Evolutionary conservation across 2,888 invertebrate genomes (phyloP), one percentile per base, ranked within the genome.

Genomic region (Cerastis leucographa): DNA sequence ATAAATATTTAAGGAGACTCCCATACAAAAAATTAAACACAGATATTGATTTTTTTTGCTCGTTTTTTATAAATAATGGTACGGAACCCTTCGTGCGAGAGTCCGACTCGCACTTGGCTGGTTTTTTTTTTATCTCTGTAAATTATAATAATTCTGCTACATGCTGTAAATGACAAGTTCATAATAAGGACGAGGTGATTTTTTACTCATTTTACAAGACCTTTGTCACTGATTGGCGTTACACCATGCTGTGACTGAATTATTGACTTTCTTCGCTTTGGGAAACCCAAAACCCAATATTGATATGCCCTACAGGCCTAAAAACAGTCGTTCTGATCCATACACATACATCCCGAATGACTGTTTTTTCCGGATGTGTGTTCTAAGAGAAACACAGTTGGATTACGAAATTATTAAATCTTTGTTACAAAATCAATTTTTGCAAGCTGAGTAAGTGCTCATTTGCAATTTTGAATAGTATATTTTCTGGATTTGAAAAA

Each of bases 231-330:
- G 8, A 17, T 22, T 46, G 56, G 14, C 40, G 17, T 29, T 29
- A 49, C 19, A 2, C 29, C 49, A 49, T 11, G 29, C 80, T 35
- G 59, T 59, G 46, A 19, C 19, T 49, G 2, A 8, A 35, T 29
- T n/a, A 35, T 42, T 51, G 17, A n/a, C 74, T 74, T 62, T 76
- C 42, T 35, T 54, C 54, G 19, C 25, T 80, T 62, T 46, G 22
- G 11, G 19, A 73, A 46, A 54, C 22, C 62, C 51, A 62, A 46
- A 64, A 64, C 54, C 17, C 29, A 35, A 74, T 74, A 77, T 77
- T 81, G 40, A 64, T 81, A 42, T 81, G 46, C 14, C 77, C 51
- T 80, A 74, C 62, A 64, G 42, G 14, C 64, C 17, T 25, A 64
- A 42, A 64, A 22, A 22, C 40, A 17, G 59, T 61, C 56, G 19